These are phyloP conservation scores for Emberiza fucata DNA, from an alignment of 2,113 vertebrate species.

Conservation along the genomic window DNA sequence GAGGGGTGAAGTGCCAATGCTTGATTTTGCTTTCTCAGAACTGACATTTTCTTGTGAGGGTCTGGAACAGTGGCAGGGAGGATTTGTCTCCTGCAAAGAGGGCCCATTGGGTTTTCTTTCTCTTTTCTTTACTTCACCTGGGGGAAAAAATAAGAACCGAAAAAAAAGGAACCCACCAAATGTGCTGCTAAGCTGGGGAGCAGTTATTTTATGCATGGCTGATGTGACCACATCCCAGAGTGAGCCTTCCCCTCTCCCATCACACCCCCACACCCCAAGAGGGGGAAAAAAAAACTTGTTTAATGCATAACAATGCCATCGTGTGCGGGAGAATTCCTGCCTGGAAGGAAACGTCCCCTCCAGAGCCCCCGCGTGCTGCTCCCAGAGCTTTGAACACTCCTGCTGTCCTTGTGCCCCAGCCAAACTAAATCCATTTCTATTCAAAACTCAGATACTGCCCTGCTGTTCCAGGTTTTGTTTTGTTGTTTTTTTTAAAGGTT, in stretches of 20 bases:
- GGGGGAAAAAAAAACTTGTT: not conserved
- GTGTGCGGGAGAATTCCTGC: constrained; percentile 50
- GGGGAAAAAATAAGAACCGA: not conserved
- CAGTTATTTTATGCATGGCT: not conserved
- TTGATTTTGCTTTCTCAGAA: not conserved
- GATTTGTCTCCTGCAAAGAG: not conserved
- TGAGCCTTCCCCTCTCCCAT: not conserved
- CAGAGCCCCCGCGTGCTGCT: not conserved
- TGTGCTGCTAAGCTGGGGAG: not conserved
- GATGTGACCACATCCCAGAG: not conserved
- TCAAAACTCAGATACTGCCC: constrained; percentile 25
- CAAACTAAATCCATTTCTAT: constrained; percentile 55
- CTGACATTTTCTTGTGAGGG: not conserved
- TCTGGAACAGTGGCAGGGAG: not conserved
- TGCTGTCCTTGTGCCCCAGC: constrained; percentile 17
- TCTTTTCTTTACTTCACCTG: not conserved
- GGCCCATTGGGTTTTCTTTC: not conserved
- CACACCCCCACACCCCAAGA: not conserved
- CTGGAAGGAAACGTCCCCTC: constrained; percentile 39
- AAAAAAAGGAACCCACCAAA: not conserved
- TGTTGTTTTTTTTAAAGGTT: not conserved
- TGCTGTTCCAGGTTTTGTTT: constrained; percentile 7
- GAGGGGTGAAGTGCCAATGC: not conserved
- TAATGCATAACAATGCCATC: constrained; percentile 38
- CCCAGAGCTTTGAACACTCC: not conserved